Conservation (phyloP, 1,140 invertebrate species). For the Lasaia peninsularis region DNA sequence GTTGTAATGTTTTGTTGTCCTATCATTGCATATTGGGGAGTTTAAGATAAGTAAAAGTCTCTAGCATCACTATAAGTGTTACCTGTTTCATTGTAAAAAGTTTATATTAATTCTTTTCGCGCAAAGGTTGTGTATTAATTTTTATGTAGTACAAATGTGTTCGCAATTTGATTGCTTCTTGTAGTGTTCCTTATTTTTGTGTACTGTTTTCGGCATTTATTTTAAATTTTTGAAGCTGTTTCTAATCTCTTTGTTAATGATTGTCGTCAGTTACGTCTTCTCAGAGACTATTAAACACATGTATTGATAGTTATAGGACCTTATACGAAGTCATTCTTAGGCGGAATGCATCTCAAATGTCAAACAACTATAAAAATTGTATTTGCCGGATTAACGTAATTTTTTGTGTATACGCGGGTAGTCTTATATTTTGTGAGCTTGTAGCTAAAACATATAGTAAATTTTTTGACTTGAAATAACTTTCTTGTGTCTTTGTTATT, state of each 20-base stretch:
- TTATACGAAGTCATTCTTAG: slow-evolving; percentile 2
- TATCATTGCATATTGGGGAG: slow-evolving; percentile 5
- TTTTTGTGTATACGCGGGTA: not conserved
- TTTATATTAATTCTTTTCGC: slow-evolving; percentile 69
- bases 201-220: slow-evolving; percentile 67
- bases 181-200: slow-evolving; percentile 74
- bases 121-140: slow-evolving; percentile 77
- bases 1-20: slow-evolving; percentile 20
- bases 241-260: slow-evolving; percentile 50
- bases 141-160: slow-evolving; percentile 77
- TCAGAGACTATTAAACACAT: slow-evolving; percentile 8
- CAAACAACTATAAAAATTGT: too few species aligned
- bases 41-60: slow-evolving; percentile 19
- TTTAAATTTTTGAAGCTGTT: slow-evolving; percentile 57
- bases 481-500: too few species aligned
- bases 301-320: slow-evolving; percentile 10
- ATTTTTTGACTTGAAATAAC: too few species aligned
- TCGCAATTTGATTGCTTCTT: slow-evolving; percentile 75
- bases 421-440: too few species aligned
- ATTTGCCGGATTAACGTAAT: not conserved
- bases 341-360: not conserved
- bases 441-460: too few species aligned
- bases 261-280: slow-evolving; percentile 35
- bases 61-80: slow-evolving; percentile 33
- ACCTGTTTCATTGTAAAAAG: slow-evolving; percentile 64